A percentile compares a stretch with the other conserved stretches of the same genome.
Evolutionary conservation across 2,888 invertebrate genomes (phyloP).

Genomic region (Iphiclides podalirius): DNA sequence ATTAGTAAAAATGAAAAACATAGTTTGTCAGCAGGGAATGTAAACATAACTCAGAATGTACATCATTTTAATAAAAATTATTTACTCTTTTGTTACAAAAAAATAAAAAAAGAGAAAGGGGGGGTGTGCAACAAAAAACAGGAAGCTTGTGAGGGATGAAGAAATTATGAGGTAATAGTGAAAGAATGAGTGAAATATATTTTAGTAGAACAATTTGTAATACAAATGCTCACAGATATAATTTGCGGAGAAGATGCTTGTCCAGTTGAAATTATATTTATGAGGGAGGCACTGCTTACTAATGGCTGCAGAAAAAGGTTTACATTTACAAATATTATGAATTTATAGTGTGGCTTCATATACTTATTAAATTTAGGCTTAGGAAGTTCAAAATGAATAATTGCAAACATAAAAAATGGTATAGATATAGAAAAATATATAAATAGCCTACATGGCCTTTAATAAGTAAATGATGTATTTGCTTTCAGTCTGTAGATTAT

Average conservation of each 20-base stretch:
- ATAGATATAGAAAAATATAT: no score
- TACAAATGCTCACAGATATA: slow-evolving; percentile 65
- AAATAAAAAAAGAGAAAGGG: no score
- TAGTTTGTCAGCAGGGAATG: not conserved
- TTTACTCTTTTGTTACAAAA: no score
- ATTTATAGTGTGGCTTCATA: not conserved
- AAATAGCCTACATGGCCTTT: no score
- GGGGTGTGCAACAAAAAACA: slow-evolving; percentile 11
- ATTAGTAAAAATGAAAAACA: no score
- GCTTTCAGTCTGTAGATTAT: no score
- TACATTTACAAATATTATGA: slow-evolving; percentile 30
- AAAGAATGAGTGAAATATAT: slow-evolving; percentile 21
- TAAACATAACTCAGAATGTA: no score
- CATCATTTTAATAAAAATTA: no score
- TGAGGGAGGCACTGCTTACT: slow-evolving; percentile 72
- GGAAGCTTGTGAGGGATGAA: slow-evolving; percentile 26
- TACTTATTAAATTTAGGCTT: not conserved
- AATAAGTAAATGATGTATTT: no score
- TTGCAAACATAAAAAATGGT: no score
- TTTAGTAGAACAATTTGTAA: slow-evolving; percentile 41
- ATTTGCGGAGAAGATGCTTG: slow-evolving; percentile 73
- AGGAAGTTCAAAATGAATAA: no score
- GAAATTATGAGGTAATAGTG: slow-evolving; percentile 17
- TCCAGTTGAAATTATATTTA: slow-evolving; percentile 76
- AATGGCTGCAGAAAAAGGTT: slow-evolving; percentile 67